Evolutionary conservation across 2,113 vertebrate species (phyloP).

Genomic region (Ceuthmochares aereus): DNA sequence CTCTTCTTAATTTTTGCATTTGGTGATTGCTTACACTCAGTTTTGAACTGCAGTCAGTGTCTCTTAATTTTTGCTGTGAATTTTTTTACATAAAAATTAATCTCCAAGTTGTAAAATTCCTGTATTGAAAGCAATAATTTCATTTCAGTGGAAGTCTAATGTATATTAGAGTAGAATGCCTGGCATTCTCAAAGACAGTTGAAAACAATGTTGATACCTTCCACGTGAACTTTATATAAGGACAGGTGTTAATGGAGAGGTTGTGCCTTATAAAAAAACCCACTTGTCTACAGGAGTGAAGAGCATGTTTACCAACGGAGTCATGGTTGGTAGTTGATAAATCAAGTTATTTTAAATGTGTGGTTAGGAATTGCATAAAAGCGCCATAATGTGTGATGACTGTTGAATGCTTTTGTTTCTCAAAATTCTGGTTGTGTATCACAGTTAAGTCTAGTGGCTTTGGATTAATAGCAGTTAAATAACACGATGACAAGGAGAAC

Average conservation of each 20-base stretch:
- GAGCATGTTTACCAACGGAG: not conserved
- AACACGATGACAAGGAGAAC: not conserved
- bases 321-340: not conserved
- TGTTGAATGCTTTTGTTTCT: not conserved
- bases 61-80: not conserved
- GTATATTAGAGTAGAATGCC: not conserved
- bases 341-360: rapidly evolving
- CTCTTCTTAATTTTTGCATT: not conserved
- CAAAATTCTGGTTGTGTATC: not conserved
- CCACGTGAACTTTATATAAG: not conserved
- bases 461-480: not conserved
- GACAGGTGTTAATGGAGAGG: not conserved
- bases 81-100: not conserved
- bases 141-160: not conserved
- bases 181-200: not conserved
- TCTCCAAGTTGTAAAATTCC: not conserved
- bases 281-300: not conserved
- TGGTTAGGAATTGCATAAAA: not conserved
- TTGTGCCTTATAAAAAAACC: not conserved
- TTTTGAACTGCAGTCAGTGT: not conserved
- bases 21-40: not conserved
- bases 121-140: not conserved
- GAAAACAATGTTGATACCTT: not conserved
- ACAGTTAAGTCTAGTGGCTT: not conserved
- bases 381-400: not conserved